Evolutionary conservation across 2,888 invertebrate genomes (phyloP), one percentile per base, ranked within the genome.

Genomic region (Scaptomyza cyrtandrae): DNA sequence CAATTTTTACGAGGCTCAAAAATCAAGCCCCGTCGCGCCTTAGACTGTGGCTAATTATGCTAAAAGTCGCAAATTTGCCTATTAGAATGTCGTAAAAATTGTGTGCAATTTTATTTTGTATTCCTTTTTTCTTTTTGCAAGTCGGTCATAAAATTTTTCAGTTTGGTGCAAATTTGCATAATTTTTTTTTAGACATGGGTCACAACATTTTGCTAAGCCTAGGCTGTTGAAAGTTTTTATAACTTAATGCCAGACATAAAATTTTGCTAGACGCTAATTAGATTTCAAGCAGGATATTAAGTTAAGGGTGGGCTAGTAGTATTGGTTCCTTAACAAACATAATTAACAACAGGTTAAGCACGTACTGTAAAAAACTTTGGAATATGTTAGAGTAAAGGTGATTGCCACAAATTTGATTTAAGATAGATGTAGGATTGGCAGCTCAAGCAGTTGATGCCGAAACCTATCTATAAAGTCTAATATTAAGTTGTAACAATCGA

Each of bases 61-160:
- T 75, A 75, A 80, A 82, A 82, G 33, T 87, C 59, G 77, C 86
- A 70, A 86, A 73, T 80, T 83, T 78, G 69, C 64, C 81, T 86
- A 85, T 85, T 88, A 88, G 73, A 86, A 73, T 73, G 81, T 79
- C 79, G 70, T 88, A 78, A 86, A 81, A 68, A 41, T 41, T 43
- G 65, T 52, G 67, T 75, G 81, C 87, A 35, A 65, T 71, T 70
- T 53, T 57, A 19, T 54, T 50, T 62, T 62, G 19, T 16, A 13
- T 16, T 19, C 6, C 6, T 49, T 49, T 48, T 33, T 13, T 35
- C 24, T 9, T 3, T 33, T 24, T 52, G 27, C 2, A 43, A 41
- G 44, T 39, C 37, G 54, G 71, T 75, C 76, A 60, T 78, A 72
- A 76, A 71, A 66, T 49, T 67, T 71, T 50, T 68, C 66, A 65